Evolutionary conservation across 2,113 vertebrate species (phyloP).

Genomic region (Apteryx owenii): DNA sequence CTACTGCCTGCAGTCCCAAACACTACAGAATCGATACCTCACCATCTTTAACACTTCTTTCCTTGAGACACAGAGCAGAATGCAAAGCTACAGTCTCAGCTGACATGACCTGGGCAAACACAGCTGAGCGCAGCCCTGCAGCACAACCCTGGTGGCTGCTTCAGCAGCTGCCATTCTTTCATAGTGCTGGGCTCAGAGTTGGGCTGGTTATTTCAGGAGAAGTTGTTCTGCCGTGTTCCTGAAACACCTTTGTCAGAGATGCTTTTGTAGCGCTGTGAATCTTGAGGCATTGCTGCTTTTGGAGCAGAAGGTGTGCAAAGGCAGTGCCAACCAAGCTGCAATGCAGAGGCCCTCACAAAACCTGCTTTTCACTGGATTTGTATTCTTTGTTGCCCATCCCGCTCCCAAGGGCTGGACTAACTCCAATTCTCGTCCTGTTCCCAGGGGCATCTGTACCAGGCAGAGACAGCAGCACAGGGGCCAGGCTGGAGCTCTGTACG

Average conservation of each 20-base stretch:
- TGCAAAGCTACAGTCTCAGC: fast-evolving
- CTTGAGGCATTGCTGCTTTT: background rate
- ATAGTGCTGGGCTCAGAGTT: fast-evolving
- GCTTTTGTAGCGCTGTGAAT: fast-evolving
- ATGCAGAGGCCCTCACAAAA: background rate
- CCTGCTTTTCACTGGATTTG: background rate
- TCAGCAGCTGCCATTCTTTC: background rate
- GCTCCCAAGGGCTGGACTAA: background rate
- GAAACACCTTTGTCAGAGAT: background rate
- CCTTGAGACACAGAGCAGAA: too few species aligned
- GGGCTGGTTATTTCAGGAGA: background rate
- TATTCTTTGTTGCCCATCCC: background rate
- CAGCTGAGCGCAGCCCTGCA: fast-evolving
- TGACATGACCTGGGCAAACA: background rate
- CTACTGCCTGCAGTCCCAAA: background rate
- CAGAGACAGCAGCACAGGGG: fast-evolving
- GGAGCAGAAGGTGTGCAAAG: background rate
- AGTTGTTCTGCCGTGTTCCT: background rate
- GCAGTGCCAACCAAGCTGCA: fast-evolving
- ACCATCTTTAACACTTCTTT: background rate
- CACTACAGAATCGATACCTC: background rate
- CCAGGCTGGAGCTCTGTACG: background rate
- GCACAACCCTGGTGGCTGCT: fast-evolving
- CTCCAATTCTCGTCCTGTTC: background rate
- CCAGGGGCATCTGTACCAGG: background rate